phyloP scores from a whole-genome alignment of 2,888 invertebrate genomes.

The Lissonota sp. region DNA sequence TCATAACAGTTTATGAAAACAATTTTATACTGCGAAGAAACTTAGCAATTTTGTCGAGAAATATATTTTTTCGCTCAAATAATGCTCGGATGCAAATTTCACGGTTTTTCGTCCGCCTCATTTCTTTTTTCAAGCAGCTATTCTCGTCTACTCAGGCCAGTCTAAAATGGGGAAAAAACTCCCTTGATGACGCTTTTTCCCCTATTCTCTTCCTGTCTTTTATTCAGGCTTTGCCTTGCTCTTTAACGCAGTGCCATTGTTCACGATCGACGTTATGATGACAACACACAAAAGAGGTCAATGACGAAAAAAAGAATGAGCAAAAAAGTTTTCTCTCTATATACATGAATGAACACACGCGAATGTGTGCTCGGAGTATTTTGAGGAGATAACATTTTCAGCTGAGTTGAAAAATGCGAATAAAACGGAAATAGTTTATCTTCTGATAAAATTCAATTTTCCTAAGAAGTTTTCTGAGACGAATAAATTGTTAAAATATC shows the following conservation, averaged over 20 bases:
- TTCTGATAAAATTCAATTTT: too few relatives aligned
- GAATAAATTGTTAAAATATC: too few relatives aligned
- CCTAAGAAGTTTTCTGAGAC: too few relatives aligned
- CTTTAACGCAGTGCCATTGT: conserved; percentile 36
- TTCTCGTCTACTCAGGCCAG: too few relatives aligned
- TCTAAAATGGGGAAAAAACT: conserved; percentile 22
- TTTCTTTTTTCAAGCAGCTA: too few relatives aligned
- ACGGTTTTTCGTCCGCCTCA: too few relatives aligned
- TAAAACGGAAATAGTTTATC: not conserved
- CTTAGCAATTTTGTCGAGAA: too few relatives aligned
- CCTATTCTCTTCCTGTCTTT: conserved; percentile 32
- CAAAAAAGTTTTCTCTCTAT: not conserved
- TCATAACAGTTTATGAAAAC: too few relatives aligned
- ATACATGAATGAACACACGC: not conserved
- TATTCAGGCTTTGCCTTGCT: conserved; percentile 57
- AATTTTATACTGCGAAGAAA: too few relatives aligned
- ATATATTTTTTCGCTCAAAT: too few relatives aligned
- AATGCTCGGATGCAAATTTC: too few relatives aligned
- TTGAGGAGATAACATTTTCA: too few relatives aligned
- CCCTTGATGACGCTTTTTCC: conserved; percentile 31
- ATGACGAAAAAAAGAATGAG: conserved; percentile 51
- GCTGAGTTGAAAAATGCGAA: not conserved
- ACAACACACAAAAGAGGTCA: conserved; percentile 48
- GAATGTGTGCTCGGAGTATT: not conserved
- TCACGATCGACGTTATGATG: conserved; percentile 44